phyloP scores from a whole-genome alignment of 2,888 invertebrate genomes.

The Zele albiditarsus region DNA sequence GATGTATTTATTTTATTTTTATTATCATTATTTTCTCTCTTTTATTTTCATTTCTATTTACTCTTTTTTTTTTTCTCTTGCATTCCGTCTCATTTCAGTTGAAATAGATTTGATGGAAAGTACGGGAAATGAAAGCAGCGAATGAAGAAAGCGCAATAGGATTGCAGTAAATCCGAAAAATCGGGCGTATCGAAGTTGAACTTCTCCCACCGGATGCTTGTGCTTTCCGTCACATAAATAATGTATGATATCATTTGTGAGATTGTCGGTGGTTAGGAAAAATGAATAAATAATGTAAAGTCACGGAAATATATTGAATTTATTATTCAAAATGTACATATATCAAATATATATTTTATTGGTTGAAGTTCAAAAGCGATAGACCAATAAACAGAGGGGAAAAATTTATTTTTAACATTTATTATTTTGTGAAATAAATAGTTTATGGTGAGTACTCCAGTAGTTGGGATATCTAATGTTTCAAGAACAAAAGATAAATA shows the following conservation, averaged over 20 bases:
- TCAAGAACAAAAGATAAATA: no score
- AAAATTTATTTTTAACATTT: no score
- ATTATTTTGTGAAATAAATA: no score
- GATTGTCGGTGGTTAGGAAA: constrained; percentile 34
- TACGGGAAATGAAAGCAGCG: constrained; percentile 22
- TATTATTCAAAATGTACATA: no score
- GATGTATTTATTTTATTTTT: background rate
- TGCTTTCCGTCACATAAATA: constrained; percentile 57
- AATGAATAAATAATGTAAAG: constrained; percentile 26
- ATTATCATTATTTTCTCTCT: background rate
- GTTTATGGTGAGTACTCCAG: no score
- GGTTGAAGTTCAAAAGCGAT: no score
- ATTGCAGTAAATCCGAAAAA: constrained; percentile 39
- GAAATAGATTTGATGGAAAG: background rate
- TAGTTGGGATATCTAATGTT: no score
- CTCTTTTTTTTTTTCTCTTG: background rate
- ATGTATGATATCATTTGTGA: constrained; percentile 57
- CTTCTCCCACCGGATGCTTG: constrained; percentile 16
- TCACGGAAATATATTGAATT: background rate
- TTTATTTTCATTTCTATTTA: background rate
- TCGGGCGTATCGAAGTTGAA: constrained; percentile 7
- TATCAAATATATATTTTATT: no score
- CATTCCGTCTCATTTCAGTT: background rate
- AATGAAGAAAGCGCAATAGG: constrained; percentile 36
- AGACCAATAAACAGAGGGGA: no score